Base-by-base conservation (phyloP, 1,140 invertebrate species). In the Micrasema minimum region DNA sequence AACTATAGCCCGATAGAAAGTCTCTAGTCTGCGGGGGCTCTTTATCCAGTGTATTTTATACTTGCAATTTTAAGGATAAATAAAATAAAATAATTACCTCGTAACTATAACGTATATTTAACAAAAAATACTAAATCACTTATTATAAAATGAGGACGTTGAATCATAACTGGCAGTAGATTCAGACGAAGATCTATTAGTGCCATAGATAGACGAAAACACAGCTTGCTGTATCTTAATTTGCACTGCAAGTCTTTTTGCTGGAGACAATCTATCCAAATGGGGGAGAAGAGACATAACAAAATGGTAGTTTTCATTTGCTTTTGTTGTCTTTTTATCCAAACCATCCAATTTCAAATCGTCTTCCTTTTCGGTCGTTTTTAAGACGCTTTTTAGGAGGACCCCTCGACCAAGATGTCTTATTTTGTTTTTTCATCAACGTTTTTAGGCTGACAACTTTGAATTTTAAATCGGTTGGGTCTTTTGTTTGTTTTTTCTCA, bases 131-230 rank as follows among this genome's bases (percentile, higher is more conserved):
- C n/a, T n/a, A n/a, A n/a, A n/a, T n/a, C n/a, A n/a, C n/a, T n/a
- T n/a, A n/a, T n/a, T n/a, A n/a, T 46, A 68, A 12, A 68, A 35
- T 0, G 66, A 68, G 16, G 66, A 68, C 7, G 66, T 57, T 0
- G 66, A 68, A 68, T 68, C 66, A 12, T 68, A 68, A n/a, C 66
- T 68, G 12, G 66, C 57, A 23, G 66, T 68, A 4, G 66, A 55
- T 4, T 68, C 66, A 3, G 66, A 57, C n/a, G 66, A 68, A 23
- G 66, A 68, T 57, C 53, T 68, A 22, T 57, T 57, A 43, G 14
- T 68, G 10, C 66, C 66, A 57, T 68, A 68, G 38, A 68, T 68
- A 22, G 66, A 35, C n/a, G 66, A 68, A 43, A 68, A 68, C 2
- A 68, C 51, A 3, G 66, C 66, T 12, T 68, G 66, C 37, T 68